Base-by-base conservation (phyloP, 2,113 vertebrate species). In the Prinia subflava region DNA sequence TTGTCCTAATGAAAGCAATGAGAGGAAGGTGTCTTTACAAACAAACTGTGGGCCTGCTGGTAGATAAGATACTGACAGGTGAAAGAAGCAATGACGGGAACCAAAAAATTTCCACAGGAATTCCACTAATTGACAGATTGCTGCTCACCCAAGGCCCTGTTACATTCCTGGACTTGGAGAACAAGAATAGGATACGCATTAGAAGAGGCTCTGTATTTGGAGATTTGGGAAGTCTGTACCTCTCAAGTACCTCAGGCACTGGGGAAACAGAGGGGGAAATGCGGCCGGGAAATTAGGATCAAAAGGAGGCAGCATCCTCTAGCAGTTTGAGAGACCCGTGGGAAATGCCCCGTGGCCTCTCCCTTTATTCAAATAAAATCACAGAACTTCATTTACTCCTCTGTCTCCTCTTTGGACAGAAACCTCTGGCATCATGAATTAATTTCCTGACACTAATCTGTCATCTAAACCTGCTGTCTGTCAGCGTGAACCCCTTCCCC, bases 251-350 rank as follows among this genome's bases (percentile, higher is more conserved):
- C 20, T 50, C 19, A 35, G 46, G 19, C 35, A 30, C 4, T 20
- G 30, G 15, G 7, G 15, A 50, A 11, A 50, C 35, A 59, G 13
- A 39, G 35, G 37, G 23, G 19, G 19, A 59, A 59, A 69, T 41
- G 30, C 0, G 0, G 44, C 2, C 4, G 1, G 31, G 37, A 60
- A 50, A 52, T 60, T 1, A 13, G 37, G 20, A 42, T 35, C 35
- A 24, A 83, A 60, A 60, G 55, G 20, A 52, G 20, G 10, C 37
- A 24, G 19, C 3, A 0, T 60, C 30, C 15, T 50, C 12, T 13
- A 60, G 30, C 30, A n/a, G 19, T 70, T 12, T 50, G 6, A 50
- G 50, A 82, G 44, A 82, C 19, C 19, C 19, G 27, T 5, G 18
- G 23, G 28, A 81, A 47, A 47, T 39, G 17, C 11, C 3, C 5